Conservation (phyloP, 2,888 invertebrate genomes). For the Buathra laborator region DNA sequence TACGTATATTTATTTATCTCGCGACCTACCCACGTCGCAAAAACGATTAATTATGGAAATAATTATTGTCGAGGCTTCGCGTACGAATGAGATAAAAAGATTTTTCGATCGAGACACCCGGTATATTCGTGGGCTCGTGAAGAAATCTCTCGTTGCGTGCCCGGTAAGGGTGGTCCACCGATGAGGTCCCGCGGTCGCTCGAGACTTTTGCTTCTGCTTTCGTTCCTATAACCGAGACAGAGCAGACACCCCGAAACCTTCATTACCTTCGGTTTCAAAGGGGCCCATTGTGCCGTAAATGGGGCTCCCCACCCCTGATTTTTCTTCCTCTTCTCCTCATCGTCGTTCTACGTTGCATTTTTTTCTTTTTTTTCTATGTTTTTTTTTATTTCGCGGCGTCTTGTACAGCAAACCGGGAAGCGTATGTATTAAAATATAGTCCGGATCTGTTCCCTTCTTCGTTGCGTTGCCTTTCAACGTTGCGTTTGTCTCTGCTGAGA, state of each 20-base stretch:
- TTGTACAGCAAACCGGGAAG: constrained; percentile 63
- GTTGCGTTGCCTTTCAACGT: constrained; percentile 76
- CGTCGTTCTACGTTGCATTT: constrained; percentile 50
- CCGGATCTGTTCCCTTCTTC: constrained; percentile 77
- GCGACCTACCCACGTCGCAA: constrained; percentile 31
- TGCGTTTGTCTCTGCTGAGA: constrained; percentile 47
- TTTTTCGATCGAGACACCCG: constrained; percentile 69
- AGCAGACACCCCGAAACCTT: constrained; percentile 79
- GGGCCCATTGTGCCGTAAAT: constrained; percentile 81
- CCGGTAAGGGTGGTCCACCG: constrained; percentile 76
- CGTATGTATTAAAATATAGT: constrained; percentile 63
- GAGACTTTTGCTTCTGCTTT: constrained; percentile 57
- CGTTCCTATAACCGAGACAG: constrained; percentile 64
- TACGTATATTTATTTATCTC: constrained; percentile 9
- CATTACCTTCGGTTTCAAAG: constrained; percentile 81
- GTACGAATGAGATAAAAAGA: neutral
- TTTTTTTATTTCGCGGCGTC: constrained; percentile 62
- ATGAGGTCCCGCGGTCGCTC: constrained; percentile 42
- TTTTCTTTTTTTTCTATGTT: constrained; percentile 33
- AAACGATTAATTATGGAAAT: constrained; percentile 20
- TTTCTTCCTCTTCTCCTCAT: constrained; percentile 25
- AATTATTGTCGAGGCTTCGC: constrained; percentile 24
- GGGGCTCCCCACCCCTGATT: constrained; percentile 74
- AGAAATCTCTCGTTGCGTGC: constrained; percentile 74
- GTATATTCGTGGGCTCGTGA: constrained; percentile 69